phyloP scores from a whole-genome alignment of 2,888 invertebrate species.

The Penaeus monodon region DNA sequence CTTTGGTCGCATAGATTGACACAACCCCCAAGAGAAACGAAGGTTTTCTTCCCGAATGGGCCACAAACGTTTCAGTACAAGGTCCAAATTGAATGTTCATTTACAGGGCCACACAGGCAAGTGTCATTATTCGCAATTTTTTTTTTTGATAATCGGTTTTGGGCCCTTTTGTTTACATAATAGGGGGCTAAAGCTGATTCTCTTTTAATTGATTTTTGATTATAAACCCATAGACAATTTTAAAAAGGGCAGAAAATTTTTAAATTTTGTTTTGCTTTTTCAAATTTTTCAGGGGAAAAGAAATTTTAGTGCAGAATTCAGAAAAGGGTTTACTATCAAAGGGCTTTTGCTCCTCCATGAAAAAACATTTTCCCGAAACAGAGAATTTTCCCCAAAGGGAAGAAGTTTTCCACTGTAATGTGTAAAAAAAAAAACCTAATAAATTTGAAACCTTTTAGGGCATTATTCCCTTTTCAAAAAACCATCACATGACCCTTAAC shows the following conservation, averaged over 20 bases:
- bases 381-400: too few relatives aligned
- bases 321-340: slow-evolving; percentile 23
- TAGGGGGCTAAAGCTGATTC: too few relatives aligned
- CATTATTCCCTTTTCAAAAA: too few relatives aligned
- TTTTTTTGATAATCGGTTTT: too few relatives aligned
- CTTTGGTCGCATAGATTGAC: slow-evolving; percentile 20
- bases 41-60: slow-evolving; percentile 10
- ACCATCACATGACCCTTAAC: too few relatives aligned
- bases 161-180: too few relatives aligned
- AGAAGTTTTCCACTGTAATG: too few relatives aligned
- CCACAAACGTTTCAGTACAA: slow-evolving; percentile 24
- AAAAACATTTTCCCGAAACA: background rate
- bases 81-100: slow-evolving; percentile 26
- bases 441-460: too few relatives aligned
- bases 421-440: too few relatives aligned
- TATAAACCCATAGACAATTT: too few relatives aligned
- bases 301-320: slow-evolving; percentile 30
- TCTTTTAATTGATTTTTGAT: too few relatives aligned
- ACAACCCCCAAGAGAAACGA: background rate
- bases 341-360: slow-evolving; percentile 9
- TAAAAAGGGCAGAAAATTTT: background rate
- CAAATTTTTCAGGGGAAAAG: slow-evolving; percentile 30
- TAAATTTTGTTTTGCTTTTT: background rate
- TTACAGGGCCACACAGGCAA: slow-evolving; percentile 33
- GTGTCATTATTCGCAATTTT: too few relatives aligned